Conservation (phyloP, 2,888 invertebrate species). For the Harpalus rufipes region DNA sequence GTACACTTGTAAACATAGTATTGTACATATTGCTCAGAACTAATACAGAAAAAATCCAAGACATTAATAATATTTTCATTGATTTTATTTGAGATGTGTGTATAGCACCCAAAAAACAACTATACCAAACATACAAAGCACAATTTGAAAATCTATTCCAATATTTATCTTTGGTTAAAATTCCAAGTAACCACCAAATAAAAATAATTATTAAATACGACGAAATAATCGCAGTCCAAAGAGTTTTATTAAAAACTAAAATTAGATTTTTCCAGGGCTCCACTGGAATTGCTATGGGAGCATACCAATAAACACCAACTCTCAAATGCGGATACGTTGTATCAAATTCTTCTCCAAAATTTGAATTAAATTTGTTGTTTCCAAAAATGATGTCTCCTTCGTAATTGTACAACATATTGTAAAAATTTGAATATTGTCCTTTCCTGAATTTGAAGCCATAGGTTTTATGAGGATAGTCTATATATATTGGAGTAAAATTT, state of each 20-base stretch:
- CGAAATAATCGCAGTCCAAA: constrained; percentile 30
- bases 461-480: background rate
- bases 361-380: constrained; percentile 18
- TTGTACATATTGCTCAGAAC: constrained; percentile 30
- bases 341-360: constrained; percentile 50
- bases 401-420: constrained; percentile 33
- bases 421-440: constrained; percentile 32
- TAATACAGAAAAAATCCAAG: constrained; percentile 38
- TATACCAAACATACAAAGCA: constrained; percentile 28
- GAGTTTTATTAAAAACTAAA: constrained; percentile 18
- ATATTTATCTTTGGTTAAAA: background rate
- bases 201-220: background rate
- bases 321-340: constrained; percentile 1
- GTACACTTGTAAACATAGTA: constrained; percentile 47
- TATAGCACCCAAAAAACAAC: constrained; percentile 31
- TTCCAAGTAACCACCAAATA: constrained; percentile 30
- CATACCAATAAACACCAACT: constrained; percentile 42
- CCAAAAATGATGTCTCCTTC: constrained; percentile 56
- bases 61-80: constrained; percentile 32
- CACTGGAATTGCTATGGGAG: constrained; percentile 22
- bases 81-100: constrained; percentile 4
- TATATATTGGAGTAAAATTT: constrained; percentile 44
- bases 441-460: constrained; percentile 25
- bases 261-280: constrained; percentile 54
- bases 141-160: constrained; percentile 13